Base-by-base conservation (phyloP, 1,140 invertebrate species). In the Anoplophora glabripennis region DNA sequence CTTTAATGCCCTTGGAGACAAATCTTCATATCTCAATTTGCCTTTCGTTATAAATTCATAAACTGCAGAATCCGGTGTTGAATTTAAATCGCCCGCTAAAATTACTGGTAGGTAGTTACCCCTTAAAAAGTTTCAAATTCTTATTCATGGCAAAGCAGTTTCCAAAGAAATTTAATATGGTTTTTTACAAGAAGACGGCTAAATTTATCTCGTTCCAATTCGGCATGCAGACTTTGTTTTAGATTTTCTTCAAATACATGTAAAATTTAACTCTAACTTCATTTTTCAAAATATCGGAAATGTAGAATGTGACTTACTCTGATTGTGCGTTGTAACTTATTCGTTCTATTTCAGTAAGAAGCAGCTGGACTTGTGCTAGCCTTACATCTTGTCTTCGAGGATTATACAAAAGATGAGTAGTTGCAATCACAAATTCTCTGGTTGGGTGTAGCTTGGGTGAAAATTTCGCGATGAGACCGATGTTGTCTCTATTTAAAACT, bases 371-470 rank as follows among this genome's bases (percentile, higher is more conserved):
- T 76, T 98, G 96, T 0, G 91, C 93, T 12, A 96, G 78, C 68
- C 94, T 86, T 0, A 97, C 84, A 75, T 98, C 94, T 17, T 89
- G 85, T 21, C 95, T 77, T 67, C 79, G 86, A 0, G 92, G 93
- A 81, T 98, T 98, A 72, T 90, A 98, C 5, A 98, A 77, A n/a
- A 98, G 78, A 79, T 98, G 96, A 0, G 95, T 98, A 3, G 92
- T 98, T 4, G 92, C 92, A 0, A 98, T 82, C 21, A 92, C 82
- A 46, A 94, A 74, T 15, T 85, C 76, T 5, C 75, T 76, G 1
- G 73, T 46, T 1, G 78, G 79, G 46, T 72, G 67, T 1, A 69
- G 61, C 58, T 78, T 81, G 0, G 85, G 74, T 7, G 76, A 69
- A 55, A 96, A 83, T 71, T 90, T 89, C 3, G 87, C 84, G 36